Percentiles rank a stretch among this genome's conserved stretches.
Conservation (phyloP, 1,140 invertebrate genomes). For the Pollicipes pollicipes region DNA sequence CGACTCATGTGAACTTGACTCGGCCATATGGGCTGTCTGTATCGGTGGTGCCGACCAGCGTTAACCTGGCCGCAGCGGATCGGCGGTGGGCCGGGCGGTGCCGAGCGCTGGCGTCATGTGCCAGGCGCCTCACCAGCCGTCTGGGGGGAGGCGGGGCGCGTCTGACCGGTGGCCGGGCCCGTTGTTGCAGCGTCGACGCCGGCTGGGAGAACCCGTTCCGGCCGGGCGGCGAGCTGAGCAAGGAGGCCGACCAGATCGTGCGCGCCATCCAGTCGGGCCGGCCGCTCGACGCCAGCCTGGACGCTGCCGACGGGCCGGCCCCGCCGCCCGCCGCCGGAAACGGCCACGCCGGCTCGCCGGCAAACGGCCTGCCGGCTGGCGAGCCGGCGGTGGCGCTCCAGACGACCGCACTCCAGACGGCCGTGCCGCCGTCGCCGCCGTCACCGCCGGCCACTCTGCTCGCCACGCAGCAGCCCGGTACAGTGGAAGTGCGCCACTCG, state of each 20-base stretch:
- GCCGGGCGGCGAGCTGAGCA: slow-evolving; percentile 79
- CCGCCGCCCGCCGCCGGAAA: background rate
- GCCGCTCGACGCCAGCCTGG: slow-evolving; percentile 42
- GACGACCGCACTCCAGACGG: slow-evolving; percentile 1
- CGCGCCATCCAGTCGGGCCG: slow-evolving; percentile 78
- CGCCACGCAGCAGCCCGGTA: slow-evolving; percentile 19
- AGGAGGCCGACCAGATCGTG: slow-evolving; percentile 89
- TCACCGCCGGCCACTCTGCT: slow-evolving; percentile 7
- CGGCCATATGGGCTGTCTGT: no score
- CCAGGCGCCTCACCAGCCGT: no score
- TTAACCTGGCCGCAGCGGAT: no score
- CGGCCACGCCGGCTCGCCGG: slow-evolving; percentile 24
- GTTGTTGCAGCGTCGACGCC: slow-evolving; percentile 64
- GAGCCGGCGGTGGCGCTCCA: slow-evolving; percentile 4
- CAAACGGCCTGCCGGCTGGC: slow-evolving; percentile 20
- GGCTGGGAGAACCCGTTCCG: slow-evolving; percentile 94
- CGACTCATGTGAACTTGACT: no score
- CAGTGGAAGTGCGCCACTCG: slow-evolving; percentile 53
- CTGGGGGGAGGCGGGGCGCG: no score
- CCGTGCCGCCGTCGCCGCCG: slow-evolving; percentile 9
- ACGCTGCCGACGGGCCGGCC: background rate
- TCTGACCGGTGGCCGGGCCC: no score
- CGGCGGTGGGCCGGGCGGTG: no score
- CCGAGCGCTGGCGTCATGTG: no score
- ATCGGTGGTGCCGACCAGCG: no score